phyloP scores from a whole-genome alignment of 2,797 vertebrate genomes.

The Muscicapa comitata region DNA sequence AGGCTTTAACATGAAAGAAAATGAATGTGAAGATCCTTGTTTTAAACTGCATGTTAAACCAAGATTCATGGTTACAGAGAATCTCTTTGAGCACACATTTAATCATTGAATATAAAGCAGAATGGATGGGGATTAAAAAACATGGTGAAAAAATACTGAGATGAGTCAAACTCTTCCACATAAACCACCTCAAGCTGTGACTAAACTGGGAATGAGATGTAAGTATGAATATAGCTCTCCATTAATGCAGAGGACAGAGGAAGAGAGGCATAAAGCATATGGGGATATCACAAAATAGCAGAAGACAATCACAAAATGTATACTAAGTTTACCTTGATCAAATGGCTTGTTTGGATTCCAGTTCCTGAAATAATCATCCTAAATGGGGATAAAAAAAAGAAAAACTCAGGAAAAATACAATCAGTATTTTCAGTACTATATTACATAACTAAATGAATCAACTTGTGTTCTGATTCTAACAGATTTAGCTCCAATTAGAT shows the following conservation, averaged over 20 bases:
- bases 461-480: neutral
- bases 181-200: slow-evolving; percentile 1
- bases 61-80: neutral
- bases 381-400: neutral
- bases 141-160: neutral
- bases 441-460: neutral
- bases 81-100: neutral
- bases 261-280: neutral
- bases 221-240: neutral
- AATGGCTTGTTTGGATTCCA: slow-evolving; percentile 90
- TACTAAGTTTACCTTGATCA: slow-evolving; percentile 84
- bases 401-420: slow-evolving; percentile 51
- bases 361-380: slow-evolving; percentile 97
- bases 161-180: neutral
- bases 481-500: neutral
- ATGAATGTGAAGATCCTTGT: neutral
- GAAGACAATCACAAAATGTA: neutral
- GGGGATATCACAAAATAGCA: neutral
- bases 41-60: neutral
- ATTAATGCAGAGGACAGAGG: neutral
- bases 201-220: neutral
- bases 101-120: neutral
- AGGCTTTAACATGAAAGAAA: neutral
- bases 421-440: neutral
- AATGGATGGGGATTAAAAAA: neutral